Conservation (phyloP, 2,888 invertebrate species). For the Alloscopus bannaensis region DNA sequence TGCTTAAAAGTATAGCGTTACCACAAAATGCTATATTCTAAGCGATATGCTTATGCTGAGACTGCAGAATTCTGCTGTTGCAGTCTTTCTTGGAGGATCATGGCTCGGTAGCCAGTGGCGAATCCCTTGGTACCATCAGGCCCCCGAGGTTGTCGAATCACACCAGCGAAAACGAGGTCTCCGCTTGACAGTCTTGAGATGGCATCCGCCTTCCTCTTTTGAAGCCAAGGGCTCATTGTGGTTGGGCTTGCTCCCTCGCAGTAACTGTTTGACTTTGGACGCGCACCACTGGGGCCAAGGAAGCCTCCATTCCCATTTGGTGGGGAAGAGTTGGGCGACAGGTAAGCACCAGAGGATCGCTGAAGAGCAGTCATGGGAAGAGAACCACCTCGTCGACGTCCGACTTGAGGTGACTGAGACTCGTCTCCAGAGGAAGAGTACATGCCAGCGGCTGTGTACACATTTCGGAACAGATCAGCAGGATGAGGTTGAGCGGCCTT, state of each 20-base stretch:
- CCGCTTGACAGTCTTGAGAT: conserved; percentile 69
- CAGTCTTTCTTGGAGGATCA: conserved; percentile 67
- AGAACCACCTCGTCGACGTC: conserved; percentile 70
- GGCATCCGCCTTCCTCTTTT: conserved; percentile 67
- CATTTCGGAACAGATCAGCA: conserved; percentile 63
- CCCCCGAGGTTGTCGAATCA: conserved; percentile 71
- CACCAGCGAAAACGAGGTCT: conserved; percentile 63
- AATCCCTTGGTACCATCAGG: conserved; percentile 73
- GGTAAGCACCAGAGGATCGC: conserved; percentile 48
- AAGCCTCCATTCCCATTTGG: conserved; percentile 49
- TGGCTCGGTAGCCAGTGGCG: conserved; percentile 64
- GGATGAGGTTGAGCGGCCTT: conserved; percentile 57
- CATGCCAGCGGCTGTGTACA: conserved; percentile 22
- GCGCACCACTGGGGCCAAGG: conserved; percentile 53
- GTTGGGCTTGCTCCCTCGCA: conserved; percentile 69
- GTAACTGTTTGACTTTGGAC: conserved; percentile 73
- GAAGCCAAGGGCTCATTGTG: conserved; percentile 73
- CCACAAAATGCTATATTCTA: no score
- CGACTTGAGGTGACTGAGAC: conserved; percentile 43
- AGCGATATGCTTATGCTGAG: conserved; percentile 59
- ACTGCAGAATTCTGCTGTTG: conserved; percentile 62
- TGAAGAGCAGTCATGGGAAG: conserved; percentile 66
- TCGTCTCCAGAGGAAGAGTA: conserved; percentile 53
- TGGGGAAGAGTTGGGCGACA: conserved; percentile 69
- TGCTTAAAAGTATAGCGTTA: no score